phyloP scores from a whole-genome alignment of 2,113 vertebrate genomes.

The Athene noctua region DNA sequence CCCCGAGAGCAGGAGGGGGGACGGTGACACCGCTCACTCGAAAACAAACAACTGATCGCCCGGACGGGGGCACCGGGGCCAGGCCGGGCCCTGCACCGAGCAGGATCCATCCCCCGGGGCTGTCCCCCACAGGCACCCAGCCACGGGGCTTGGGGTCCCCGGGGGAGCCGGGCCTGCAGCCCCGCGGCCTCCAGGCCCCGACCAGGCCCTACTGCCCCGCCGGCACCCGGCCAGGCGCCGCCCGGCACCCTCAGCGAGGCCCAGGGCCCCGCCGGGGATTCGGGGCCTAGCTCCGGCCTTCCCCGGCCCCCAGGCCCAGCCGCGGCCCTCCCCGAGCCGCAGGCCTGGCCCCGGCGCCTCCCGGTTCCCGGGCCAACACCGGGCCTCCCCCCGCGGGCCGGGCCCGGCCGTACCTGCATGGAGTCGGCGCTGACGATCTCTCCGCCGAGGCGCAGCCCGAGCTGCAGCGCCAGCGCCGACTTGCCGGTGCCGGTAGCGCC shows the following conservation, averaged over 20 bases:
- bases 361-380: not conserved
- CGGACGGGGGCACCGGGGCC: not conserved
- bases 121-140: not conserved
- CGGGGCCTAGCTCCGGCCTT: not conserved
- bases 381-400: not conserved
- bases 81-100: not conserved
- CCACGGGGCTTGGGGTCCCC: fast-evolving
- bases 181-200: not conserved
- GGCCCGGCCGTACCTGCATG: constrained; percentile 84
- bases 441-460: constrained; percentile 82
- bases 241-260: not conserved
- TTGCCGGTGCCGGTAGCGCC: constrained; percentile 93
- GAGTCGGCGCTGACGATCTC: constrained; percentile 94
- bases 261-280: not conserved
- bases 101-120: too few relatives aligned
- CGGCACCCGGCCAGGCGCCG: not conserved
- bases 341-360: not conserved
- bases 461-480: constrained; percentile 87
- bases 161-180: not conserved
- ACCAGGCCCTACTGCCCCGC: not conserved
- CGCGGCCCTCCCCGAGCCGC: not conserved
- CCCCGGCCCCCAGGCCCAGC: not conserved
- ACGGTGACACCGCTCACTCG: fast-evolving
- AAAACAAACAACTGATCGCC: not conserved
- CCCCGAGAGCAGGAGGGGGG: not conserved